A percentile compares a stretch with the other conserved stretches of the same genome.
These are phyloP conservation scores for Diachasma alloeum DNA, from an alignment of 1,140 invertebrate genomes.

Conservation along the genomic window DNA sequence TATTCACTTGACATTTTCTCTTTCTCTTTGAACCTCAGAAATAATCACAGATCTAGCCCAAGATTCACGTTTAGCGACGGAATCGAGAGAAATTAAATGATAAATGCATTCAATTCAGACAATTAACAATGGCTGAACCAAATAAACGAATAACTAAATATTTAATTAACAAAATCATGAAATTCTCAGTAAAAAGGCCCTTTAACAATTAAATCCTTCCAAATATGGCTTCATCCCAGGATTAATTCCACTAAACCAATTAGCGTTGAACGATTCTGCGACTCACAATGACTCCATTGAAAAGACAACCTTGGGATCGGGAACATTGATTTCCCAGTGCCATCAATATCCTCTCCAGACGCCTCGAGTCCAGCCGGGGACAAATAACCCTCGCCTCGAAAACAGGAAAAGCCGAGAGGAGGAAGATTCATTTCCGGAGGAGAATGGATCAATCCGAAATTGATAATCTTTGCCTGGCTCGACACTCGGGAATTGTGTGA, in stretches of 20 bases:
- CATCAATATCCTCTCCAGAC: not conserved
- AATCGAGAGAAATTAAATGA: too few species aligned
- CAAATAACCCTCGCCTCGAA: not conserved
- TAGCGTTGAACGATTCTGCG: too few species aligned
- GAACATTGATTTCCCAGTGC: not conserved
- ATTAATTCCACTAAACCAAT: too few species aligned
- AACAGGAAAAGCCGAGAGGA: not conserved
- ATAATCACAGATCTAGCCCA: too few species aligned
- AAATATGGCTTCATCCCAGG: not conserved
- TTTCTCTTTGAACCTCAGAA: too few species aligned
- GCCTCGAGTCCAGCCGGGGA: not conserved
- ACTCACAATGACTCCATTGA: not conserved
- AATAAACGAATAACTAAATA: too few species aligned
- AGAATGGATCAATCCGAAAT: not conserved
- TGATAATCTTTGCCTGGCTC: not conserved
- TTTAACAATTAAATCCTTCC: not conserved
- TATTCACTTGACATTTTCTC: too few species aligned
- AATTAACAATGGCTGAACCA: too few species aligned
- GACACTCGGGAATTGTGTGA: not conserved
- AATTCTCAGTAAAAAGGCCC: too few species aligned
- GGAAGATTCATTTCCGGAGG: not conserved
- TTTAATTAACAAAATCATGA: too few species aligned
- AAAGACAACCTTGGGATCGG: not conserved
- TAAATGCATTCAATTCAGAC: too few species aligned
- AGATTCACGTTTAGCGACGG: too few species aligned